Percentiles rank a stretch among this genome's conserved stretches.
Evolutionary conservation across 1,140 invertebrate species (phyloP).

Genomic region (Lycorma delicatula): DNA sequence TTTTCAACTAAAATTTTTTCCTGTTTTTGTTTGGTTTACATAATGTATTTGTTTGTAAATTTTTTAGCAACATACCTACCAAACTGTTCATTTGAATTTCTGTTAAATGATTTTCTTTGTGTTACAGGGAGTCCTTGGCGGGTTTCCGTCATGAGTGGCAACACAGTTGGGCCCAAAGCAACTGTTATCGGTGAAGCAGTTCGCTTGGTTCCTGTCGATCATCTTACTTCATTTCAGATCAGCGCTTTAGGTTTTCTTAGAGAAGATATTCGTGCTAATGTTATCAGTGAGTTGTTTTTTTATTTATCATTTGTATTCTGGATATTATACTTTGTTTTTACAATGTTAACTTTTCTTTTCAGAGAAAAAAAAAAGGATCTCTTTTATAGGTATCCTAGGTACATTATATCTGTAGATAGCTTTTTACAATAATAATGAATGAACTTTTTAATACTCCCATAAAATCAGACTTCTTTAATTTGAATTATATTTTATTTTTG

Average conservation of each 20-base stretch:
- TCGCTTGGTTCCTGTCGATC: conserved; percentile 76
- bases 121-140: conserved; percentile 80
- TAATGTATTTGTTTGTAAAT: too few species aligned
- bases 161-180: conserved; percentile 47
- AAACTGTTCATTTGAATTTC: too few species aligned
- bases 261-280: conserved; percentile 47
- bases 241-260: conserved; percentile 55
- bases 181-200: conserved; percentile 74
- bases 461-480: too few species aligned
- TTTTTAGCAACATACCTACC: too few species aligned
- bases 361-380: not conserved
- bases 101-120: conserved; percentile 27
- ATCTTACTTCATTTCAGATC: conserved; percentile 78
- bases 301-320: too few species aligned
- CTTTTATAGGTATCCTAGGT: not conserved
- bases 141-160: conserved; percentile 67
- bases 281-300: conserved; percentile 40
- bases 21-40: too few species aligned
- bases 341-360: not conserved
- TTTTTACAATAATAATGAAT: too few species aligned
- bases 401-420: not conserved
- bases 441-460: too few species aligned
- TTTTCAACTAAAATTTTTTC: too few species aligned
- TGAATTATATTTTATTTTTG: too few species aligned
- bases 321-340: not conserved